phyloP scores from a whole-genome alignment of 2,888 invertebrate species.

The Panopea generosa region DNA sequence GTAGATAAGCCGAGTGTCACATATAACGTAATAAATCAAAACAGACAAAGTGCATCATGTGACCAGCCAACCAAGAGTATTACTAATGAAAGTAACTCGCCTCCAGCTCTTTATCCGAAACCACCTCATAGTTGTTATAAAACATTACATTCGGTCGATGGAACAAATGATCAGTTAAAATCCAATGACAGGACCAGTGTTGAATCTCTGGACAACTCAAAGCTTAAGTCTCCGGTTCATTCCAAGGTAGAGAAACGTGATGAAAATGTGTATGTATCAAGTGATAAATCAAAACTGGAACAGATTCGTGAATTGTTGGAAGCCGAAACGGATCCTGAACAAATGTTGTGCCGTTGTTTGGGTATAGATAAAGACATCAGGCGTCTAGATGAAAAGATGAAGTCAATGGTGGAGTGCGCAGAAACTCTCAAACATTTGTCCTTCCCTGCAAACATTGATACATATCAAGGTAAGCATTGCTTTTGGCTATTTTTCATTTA shows the following conservation, averaged over 20 bases:
- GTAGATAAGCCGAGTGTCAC: not conserved
- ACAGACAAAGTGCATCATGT: not conserved
- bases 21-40: no score
- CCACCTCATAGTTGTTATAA: no score
- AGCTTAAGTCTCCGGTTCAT: no score
- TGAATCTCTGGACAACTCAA: no score
- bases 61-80: not conserved
- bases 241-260: no score
- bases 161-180: no score
- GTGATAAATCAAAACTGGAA: slow-evolving; percentile 41
- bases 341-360: slow-evolving; percentile 50
- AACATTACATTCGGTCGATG: no score
- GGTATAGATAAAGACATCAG: slow-evolving; percentile 40
- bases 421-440: slow-evolving; percentile 40
- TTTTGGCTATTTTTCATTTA: no score
- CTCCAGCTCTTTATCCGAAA: no score
- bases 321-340: slow-evolving; percentile 45
- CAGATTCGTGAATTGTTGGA: slow-evolving; percentile 46
- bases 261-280: no score
- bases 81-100: not conserved
- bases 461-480: no score
- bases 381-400: slow-evolving; percentile 49
- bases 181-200: no score
- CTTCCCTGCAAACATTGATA: slow-evolving; percentile 4
- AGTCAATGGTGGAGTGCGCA: slow-evolving; percentile 38